These are phyloP conservation scores for Sebastes itinus DNA, from an alignment of 2,797 vertebrate genomes.

Conservation along the genomic window DNA sequence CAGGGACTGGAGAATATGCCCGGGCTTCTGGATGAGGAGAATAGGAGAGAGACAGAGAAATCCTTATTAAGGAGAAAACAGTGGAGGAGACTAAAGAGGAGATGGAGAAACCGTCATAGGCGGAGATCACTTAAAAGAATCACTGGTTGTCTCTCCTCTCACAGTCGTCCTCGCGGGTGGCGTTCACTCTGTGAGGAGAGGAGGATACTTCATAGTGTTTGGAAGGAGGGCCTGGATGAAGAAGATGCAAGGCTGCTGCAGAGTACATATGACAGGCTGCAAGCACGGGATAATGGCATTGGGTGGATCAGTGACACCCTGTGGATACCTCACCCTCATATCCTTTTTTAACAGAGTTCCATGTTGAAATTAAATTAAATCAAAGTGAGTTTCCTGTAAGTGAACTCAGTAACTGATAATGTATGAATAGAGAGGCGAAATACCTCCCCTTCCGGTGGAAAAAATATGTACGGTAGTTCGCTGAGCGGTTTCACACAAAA, in stretches of 20 bases:
- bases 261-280: conserved; percentile 86
- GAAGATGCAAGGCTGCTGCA: conserved; percentile 91
- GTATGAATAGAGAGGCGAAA: background rate
- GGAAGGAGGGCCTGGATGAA: conserved; percentile 92
- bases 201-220: conserved; percentile 90
- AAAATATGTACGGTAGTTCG: too few species aligned
- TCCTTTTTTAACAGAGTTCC: conserved; percentile 83
- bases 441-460: accelerated
- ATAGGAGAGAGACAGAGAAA: conserved; percentile 21
- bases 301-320: conserved; percentile 91
- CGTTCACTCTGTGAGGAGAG: conserved; percentile 88
- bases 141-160: conserved; percentile 60
- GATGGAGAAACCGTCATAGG: conserved; percentile 65
- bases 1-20: conserved; percentile 82
- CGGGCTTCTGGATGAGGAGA: conserved; percentile 48
- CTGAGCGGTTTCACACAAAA: too few species aligned
- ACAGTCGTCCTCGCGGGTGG: conserved; percentile 72
- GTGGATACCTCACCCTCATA: conserved; percentile 97
- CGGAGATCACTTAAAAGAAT: conserved; percentile 75
- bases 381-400: background rate
- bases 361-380: background rate
- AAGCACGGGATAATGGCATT: conserved; percentile 85
- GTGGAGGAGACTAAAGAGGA: conserved; percentile 77
- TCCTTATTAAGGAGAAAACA: conserved; percentile 22
- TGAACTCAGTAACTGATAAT: background rate